Percentiles rank a stretch among this genome's conserved stretches.
Evolutionary conservation across 1,140 invertebrate genomes (phyloP).

Genomic region (Grapholita molesta): DNA sequence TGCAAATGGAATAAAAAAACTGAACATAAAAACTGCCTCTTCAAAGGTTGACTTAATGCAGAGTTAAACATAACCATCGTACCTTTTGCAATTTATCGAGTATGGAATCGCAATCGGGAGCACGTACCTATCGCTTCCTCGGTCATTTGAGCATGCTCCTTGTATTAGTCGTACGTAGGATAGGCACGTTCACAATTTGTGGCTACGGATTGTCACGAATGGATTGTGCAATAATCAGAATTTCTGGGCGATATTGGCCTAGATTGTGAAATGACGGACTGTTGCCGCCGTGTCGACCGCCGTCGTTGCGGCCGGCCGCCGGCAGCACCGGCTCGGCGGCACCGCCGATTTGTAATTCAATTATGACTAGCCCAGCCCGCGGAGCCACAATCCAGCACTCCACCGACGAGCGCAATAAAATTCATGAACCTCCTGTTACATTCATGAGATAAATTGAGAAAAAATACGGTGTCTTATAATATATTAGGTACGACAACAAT

Average conservation of each 20-base stretch:
- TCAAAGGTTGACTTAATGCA: neutral
- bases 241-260: slow-evolving; percentile 28
- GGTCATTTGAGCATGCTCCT: neutral
- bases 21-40: neutral
- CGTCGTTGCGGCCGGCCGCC: neutral
- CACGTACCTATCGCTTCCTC: slow-evolving; percentile 8
- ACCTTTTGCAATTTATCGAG: neutral
- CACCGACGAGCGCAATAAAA: slow-evolving; percentile 37
- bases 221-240: slow-evolving; percentile 40
- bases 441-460: slow-evolving; percentile 40
- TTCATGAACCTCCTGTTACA: slow-evolving; percentile 47
- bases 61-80: neutral
- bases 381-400: slow-evolving; percentile 25
- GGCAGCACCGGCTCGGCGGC: neutral
- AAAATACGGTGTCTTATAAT: slow-evolving; percentile 39
- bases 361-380: slow-evolving; percentile 33
- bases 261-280: slow-evolving; percentile 18
- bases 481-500: slow-evolving; percentile 30
- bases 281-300: neutral
- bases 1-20: neutral
- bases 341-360: slow-evolving; percentile 41
- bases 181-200: slow-evolving; percentile 42
- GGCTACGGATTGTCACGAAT: slow-evolving; percentile 38
- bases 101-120: neutral
- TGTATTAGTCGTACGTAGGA: slow-evolving; percentile 24